A percentile compares a stretch with the other conserved stretches of the same genome.
phyloP scores from a whole-genome alignment of 1,140 invertebrate genomes.

The Cherax quadricarinatus region DNA sequence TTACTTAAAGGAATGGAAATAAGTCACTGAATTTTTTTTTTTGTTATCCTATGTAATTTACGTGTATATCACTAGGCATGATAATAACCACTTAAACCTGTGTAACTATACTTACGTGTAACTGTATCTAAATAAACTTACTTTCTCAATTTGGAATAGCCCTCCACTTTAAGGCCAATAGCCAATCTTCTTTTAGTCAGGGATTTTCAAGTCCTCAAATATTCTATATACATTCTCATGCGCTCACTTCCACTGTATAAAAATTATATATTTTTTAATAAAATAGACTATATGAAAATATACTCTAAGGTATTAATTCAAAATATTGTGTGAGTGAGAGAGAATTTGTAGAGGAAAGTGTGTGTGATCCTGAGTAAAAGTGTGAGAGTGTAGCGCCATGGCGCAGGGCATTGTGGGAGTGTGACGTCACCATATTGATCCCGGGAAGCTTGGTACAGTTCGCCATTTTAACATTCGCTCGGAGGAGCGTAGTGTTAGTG shows the following conservation, averaged over 20 bases:
- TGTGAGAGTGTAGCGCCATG: not conserved
- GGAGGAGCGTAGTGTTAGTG: slow-evolving; percentile 66
- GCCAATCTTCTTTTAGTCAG: not conserved
- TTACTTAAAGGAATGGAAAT: too few relatives aligned
- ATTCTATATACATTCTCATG: not conserved
- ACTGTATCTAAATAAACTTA: too few relatives aligned
- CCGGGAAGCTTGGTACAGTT: slow-evolving; percentile 57
- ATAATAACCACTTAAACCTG: too few relatives aligned
- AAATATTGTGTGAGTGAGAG: not conserved
- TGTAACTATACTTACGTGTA: too few relatives aligned
- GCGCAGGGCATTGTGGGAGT: slow-evolving; percentile 64
- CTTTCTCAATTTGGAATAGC: too few relatives aligned
- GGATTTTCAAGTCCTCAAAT: not conserved
- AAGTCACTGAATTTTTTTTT: too few relatives aligned
- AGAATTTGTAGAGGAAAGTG: not conserved
- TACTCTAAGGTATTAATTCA: not conserved
- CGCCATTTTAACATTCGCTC: slow-evolving; percentile 69
- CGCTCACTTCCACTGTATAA: too few relatives aligned
- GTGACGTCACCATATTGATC: slow-evolving; percentile 65
- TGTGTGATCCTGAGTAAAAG: slow-evolving; percentile 1
- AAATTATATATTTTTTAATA: not conserved
- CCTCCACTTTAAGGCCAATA: too few relatives aligned
- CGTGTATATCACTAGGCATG: too few relatives aligned
- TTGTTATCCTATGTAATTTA: too few relatives aligned
- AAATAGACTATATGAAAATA: not conserved